phyloP scores from a whole-genome alignment of 2,797 vertebrate species.

The Podargus strigoides region DNA sequence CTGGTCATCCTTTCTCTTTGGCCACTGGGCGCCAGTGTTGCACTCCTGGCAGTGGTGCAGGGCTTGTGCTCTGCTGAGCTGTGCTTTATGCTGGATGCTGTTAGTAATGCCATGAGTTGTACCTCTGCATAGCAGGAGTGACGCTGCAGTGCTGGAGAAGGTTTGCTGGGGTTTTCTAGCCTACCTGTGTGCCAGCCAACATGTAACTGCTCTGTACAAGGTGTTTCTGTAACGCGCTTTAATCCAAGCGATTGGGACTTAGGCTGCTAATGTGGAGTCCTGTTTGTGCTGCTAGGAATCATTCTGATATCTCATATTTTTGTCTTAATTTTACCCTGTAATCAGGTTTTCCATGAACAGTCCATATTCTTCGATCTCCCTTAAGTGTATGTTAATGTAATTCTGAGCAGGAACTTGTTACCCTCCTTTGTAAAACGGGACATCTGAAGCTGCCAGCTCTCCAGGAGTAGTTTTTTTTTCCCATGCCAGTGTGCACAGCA shows the following conservation, averaged over 20 bases:
- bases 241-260: neutral
- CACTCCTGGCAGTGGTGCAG: neutral
- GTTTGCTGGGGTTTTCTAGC: neutral
- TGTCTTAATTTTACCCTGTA: neutral
- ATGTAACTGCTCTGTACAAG: neutral
- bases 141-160: neutral
- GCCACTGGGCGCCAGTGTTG: constrained; percentile 50
- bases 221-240: neutral
- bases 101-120: neutral
- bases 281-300: neutral
- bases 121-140: neutral
- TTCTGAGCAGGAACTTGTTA: neutral
- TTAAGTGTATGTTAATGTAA: neutral
- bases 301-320: neutral
- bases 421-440: neutral
- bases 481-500: neutral
- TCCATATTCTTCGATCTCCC: neutral
- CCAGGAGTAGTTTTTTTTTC: neutral
- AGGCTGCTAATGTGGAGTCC: fast-evolving
- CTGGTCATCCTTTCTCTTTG: neutral
- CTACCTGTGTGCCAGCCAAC: neutral
- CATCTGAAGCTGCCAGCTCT: neutral
- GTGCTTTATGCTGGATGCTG: neutral
- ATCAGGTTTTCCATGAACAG: neutral
- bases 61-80: neutral